Evolutionary conservation across 2,113 vertebrate genomes (phyloP), one percentile per base, ranked within the genome.

Genomic region (Pedionomus torquatus): DNA sequence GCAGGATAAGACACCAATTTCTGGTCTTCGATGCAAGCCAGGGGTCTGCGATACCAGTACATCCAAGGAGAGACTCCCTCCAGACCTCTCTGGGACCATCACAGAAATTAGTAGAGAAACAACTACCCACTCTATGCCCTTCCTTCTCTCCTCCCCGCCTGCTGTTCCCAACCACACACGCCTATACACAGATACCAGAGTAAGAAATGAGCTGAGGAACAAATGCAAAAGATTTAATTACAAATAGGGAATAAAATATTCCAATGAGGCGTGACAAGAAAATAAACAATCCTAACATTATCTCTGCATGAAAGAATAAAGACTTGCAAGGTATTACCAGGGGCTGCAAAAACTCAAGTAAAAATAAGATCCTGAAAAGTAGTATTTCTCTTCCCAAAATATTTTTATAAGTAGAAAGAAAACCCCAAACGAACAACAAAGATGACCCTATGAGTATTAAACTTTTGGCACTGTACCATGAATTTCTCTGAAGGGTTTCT

Each of bases 401-500:
- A 87, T 95, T 97, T 96, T 89, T 71, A 18, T 75, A 75, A 75
- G 83, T 31, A 72, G 20, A 10, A 35, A 79, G 44, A 60, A 61
- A 83, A 43, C 5, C 0, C 4, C 28, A 24, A 75, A 94, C 37
- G 91, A 96, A 76, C 60, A 82, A 87, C 81, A 87, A 87, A 75
- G 81, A 72, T 35, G 37, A 89, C 20, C 61, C 72, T 31, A 5
- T 9, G 35, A 78, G 30, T 66, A 94, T 89, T 79, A 79, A 83
- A 68, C 19, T 48, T 71, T 13, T 93, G 94, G 65, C 49, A 81
- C 37, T 0, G 24, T 35, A 76, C 51, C 77, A 96, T 31, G 41
- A 90, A 90, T 83, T 95, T 91, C 88, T 89, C 94, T 46, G 79
- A 96, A 93, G 52, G 20, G 64, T 93, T 90, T 77, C 91, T 83